A percentile compares a stretch with the other conserved stretches of the same genome.
These are phyloP conservation scores for Euproctis similis DNA, from an alignment of 2,888 invertebrate genomes.

Conservation along the genomic window DNA sequence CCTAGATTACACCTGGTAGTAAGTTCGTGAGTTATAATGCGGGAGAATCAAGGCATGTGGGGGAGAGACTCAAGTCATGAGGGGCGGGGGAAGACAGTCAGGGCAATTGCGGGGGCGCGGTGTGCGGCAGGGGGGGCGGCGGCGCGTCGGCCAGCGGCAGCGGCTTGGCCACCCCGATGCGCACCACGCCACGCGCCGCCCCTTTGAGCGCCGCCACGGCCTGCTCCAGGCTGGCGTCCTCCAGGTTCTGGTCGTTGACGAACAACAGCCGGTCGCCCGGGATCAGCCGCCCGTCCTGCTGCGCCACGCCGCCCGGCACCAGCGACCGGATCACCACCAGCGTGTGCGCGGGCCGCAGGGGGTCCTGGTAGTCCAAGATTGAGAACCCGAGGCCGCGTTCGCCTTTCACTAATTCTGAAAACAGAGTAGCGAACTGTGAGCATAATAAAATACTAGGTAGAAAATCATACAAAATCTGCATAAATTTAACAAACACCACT, in stretches of 20 bases:
- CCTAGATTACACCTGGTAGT: no score
- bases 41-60: no score
- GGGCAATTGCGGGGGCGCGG: constrained; percentile 32
- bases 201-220: constrained; percentile 98
- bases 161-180: constrained; percentile 97
- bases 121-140: constrained; percentile 46
- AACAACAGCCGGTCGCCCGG: constrained; percentile 96
- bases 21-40: no score
- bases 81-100: constrained; percentile 2
- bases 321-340: constrained; percentile 98
- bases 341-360: constrained; percentile 96
- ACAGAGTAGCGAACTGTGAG: neutral
- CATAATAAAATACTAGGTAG: no score
- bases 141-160: constrained; percentile 85
- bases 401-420: constrained; percentile 91
- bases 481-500: neutral
- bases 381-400: constrained; percentile 99
- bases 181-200: constrained; percentile 94
- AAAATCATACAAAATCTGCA: no score
- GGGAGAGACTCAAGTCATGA: no score
- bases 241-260: constrained; percentile 94
- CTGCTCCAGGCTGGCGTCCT: constrained; percentile 96
- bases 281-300: constrained; percentile 96
- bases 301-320: constrained; percentile 98
- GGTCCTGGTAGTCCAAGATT: constrained; percentile 95